Conservation (phyloP, 1,140 invertebrate genomes). For the Nasonia giraulti region DNA sequence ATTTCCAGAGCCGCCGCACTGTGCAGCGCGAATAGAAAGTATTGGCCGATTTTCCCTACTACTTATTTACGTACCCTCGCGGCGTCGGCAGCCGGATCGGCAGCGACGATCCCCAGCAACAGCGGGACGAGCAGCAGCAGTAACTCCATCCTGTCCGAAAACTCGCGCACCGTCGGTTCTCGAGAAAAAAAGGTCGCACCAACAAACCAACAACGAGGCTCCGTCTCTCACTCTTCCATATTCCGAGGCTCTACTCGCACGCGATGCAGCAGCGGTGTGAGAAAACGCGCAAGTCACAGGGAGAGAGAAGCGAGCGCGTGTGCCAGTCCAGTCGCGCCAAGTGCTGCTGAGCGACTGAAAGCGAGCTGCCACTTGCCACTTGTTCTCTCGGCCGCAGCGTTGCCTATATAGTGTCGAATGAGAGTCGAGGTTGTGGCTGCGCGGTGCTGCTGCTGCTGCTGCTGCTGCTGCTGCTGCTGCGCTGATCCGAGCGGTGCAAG, state of each 20-base stretch:
- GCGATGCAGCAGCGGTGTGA: neutral
- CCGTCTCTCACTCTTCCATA: neutral
- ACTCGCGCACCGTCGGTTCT: neutral
- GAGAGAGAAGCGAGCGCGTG: slow-evolving; percentile 15
- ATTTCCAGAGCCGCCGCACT: too few species aligned
- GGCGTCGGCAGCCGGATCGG: neutral
- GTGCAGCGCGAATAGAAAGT: neutral
- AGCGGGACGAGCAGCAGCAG: neutral
- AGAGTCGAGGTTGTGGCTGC: neutral
- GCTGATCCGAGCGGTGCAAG: neutral
- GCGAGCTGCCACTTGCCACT: slow-evolving; percentile 56
- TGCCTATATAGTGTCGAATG: neutral
- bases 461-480: slow-evolving; percentile 15
- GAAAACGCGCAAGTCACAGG: neutral
- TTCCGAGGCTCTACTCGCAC: neutral
- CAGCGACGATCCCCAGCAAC: neutral
- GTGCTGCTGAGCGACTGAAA: slow-evolving; percentile 66
- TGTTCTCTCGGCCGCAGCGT: slow-evolving; percentile 44
- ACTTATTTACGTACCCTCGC: slow-evolving; percentile 42
- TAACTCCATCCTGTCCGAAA: neutral
- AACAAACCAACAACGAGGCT: neutral
- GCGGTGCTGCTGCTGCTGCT: slow-evolving; percentile 12
- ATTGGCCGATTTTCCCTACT: too few species aligned
- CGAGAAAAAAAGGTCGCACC: too few species aligned
- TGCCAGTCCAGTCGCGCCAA: slow-evolving; percentile 61